Evolutionary conservation across 2,113 vertebrate genomes (phyloP).

Genomic region (Carlito syrichta): DNA sequence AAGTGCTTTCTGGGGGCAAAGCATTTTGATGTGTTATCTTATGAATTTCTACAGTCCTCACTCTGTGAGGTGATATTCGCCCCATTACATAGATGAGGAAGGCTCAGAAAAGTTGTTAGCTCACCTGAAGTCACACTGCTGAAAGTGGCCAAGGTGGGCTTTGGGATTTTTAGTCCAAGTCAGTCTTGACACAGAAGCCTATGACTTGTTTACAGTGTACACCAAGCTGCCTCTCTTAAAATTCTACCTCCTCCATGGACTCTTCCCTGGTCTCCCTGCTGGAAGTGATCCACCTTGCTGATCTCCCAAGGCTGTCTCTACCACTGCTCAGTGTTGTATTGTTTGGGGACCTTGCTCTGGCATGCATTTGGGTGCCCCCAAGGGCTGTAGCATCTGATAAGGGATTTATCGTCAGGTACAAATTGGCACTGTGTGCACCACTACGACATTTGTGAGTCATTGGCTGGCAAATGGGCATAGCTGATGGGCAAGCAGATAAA

Average conservation of each 20-base stretch:
- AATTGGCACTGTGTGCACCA: background rate
- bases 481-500: background rate
- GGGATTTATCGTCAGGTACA: background rate
- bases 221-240: slow-evolving; percentile 26
- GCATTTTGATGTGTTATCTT: background rate
- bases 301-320: background rate
- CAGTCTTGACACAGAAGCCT: background rate
- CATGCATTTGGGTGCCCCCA: background rate
- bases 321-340: background rate
- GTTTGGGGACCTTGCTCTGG: background rate
- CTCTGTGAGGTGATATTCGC: background rate
- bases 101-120: slow-evolving; percentile 32
- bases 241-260: background rate
- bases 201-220: background rate
- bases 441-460: background rate
- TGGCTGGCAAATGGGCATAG: background rate
- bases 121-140: background rate
- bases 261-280: background rate
- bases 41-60: background rate
- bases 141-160: background rate
- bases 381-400: background rate
- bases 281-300: background rate
- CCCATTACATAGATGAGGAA: background rate
- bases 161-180: slow-evolving; percentile 1
- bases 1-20: background rate